Percentiles rank a stretch among this genome's conserved stretches.
These are phyloP conservation scores for Euthynnus affinis DNA, from an alignment of 2,797 vertebrate species.

Conservation along the genomic window DNA sequence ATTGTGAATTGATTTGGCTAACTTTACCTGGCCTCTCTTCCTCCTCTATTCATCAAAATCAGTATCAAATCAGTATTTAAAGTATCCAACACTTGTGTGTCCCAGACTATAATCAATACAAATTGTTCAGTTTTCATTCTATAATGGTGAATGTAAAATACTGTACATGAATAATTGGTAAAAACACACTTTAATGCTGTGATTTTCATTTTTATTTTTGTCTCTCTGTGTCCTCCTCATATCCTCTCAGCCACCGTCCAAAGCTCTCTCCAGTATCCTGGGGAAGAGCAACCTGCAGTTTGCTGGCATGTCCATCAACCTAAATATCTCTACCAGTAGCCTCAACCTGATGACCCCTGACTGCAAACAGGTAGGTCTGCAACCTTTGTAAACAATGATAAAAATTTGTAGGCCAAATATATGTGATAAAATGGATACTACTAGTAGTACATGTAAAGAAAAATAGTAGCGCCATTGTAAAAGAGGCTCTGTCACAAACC, in stretches of 20 bases:
- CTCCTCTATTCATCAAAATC: slow-evolving; percentile 15
- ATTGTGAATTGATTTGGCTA: slow-evolving; percentile 34
- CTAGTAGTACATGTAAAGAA: not conserved
- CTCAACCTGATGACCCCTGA: slow-evolving; percentile 97
- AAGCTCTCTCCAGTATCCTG: slow-evolving; percentile 94
- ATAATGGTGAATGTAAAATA: not conserved
- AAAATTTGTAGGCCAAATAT: not conserved
- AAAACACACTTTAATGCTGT: not conserved
- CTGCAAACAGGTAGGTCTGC: slow-evolving; percentile 93
- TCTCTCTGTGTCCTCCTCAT: slow-evolving; percentile 22
- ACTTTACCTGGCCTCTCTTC: slow-evolving; percentile 27
- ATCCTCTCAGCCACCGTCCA: slow-evolving; percentile 91
- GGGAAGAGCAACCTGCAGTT: slow-evolving; percentile 99
- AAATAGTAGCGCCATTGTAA: not conserved
- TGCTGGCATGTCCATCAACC: slow-evolving; percentile 95
- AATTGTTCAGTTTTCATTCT: not conserved
- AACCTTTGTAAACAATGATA: not conserved
- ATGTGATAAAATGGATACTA: not conserved
- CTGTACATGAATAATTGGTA: not conserved
- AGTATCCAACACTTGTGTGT: slow-evolving; percentile 1
- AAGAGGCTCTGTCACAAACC: not conserved
- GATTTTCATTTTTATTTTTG: slow-evolving; percentile 11
- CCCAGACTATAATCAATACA: not conserved
- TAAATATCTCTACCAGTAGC: slow-evolving; percentile 98
- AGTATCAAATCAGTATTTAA: not conserved